These are phyloP conservation scores for Solen grandis DNA, from an alignment of 1,140 invertebrate species.

Conservation along the genomic window DNA sequence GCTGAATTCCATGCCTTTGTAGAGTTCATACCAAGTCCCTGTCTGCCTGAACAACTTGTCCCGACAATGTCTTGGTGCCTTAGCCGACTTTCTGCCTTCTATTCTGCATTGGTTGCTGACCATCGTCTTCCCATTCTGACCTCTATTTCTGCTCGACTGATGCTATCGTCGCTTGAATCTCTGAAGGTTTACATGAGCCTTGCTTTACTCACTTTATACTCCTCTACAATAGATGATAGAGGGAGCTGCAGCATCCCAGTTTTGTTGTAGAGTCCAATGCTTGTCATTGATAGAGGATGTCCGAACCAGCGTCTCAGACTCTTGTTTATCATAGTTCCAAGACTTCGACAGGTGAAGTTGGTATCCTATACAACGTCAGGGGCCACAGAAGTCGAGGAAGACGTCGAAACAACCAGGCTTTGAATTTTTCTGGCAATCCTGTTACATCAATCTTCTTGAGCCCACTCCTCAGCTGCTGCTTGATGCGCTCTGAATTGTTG, in stretches of 20 bases:
- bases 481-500: neutral
- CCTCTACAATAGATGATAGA: slow-evolving; percentile 23
- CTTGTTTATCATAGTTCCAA: slow-evolving; percentile 18
- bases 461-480: slow-evolving; percentile 3
- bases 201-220: slow-evolving; percentile 34
- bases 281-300: slow-evolving; percentile 18
- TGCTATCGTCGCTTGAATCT: neutral
- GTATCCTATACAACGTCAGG: neutral
- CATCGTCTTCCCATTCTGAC: slow-evolving; percentile 27
- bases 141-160: neutral
- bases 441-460: neutral
- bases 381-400: slow-evolving; percentile 31
- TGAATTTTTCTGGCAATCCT: neutral
- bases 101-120: slow-evolving; percentile 17
- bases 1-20: slow-evolving; percentile 4
- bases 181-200: neutral
- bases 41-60: neutral
- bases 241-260: slow-evolving; percentile 1
- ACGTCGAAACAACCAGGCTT: slow-evolving; percentile 18
- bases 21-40: neutral
- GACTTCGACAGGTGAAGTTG: slow-evolving; percentile 22
- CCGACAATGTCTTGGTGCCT: slow-evolving; percentile 16
- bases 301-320: slow-evolving; percentile 10
- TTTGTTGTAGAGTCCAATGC: slow-evolving; percentile 26
- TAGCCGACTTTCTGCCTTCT: neutral